Evolutionary conservation across 1,140 invertebrate species (phyloP).

Genomic region (Drosophila nikananu): DNA sequence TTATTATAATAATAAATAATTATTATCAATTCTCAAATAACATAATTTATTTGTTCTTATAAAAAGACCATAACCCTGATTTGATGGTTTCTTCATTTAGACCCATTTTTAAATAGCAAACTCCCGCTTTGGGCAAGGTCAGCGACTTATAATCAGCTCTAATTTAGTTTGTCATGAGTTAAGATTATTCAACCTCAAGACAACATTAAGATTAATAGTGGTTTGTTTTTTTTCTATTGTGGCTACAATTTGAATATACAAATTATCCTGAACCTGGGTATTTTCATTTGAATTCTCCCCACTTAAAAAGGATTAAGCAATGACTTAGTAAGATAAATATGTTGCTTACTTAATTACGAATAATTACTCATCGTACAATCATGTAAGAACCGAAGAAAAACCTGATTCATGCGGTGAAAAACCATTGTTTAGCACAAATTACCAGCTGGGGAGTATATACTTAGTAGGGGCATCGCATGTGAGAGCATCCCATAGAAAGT

Average conservation of each 20-base stretch:
- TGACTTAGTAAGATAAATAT: slow-evolving; percentile 16
- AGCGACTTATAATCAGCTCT: background rate
- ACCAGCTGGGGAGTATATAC: background rate
- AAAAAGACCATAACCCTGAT: background rate
- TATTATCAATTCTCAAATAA: background rate
- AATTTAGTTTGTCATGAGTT: background rate
- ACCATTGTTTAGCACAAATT: slow-evolving; percentile 10
- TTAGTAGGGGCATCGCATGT: background rate
- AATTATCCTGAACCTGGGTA: background rate
- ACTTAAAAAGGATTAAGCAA: background rate
- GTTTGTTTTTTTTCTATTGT: background rate
- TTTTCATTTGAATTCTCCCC: background rate
- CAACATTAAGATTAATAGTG: background rate
- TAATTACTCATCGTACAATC: slow-evolving; percentile 29
- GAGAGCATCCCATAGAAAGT: slow-evolving; percentile 29
- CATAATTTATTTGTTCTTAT: background rate
- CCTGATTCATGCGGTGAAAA: slow-evolving; percentile 20
- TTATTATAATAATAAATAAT: background rate
- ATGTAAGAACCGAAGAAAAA: slow-evolving; percentile 14
- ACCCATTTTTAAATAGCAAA: background rate
- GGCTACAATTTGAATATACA: too few species aligned
- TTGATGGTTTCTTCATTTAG: too few species aligned
- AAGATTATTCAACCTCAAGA: slow-evolving; percentile 12
- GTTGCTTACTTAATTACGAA: slow-evolving; percentile 10
- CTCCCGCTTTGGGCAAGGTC: background rate